Evolutionary conservation across 2,888 invertebrate genomes (phyloP), one percentile per base, ranked within the genome.

Genomic region (Gymnoscelis rufifasciata): DNA sequence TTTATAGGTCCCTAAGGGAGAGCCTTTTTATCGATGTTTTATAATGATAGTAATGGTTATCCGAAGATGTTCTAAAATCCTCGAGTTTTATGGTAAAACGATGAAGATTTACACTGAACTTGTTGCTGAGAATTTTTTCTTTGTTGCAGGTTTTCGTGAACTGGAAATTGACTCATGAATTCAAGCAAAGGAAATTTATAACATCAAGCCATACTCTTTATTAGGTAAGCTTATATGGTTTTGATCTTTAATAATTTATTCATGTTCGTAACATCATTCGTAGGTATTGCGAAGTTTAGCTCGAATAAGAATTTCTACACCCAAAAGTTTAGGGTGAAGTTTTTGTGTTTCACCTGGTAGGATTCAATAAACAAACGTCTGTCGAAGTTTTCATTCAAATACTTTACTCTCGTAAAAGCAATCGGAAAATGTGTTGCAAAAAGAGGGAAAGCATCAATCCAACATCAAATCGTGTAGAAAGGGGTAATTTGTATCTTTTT

Each of bases 401-500:
- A 2, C 14, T 33, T 15, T 5, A 31, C 1, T 33, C 37, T 40
- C 14, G 11, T 39, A 11, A 50, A 45, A 30, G 30, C 49, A 54
- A 54, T 52, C 52, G 51, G 44, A 42, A 60, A 58, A 56, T 61
- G 57, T 44, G 44, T 47, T 45, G 36, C 41, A 39, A 50, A 53
- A 62, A 54, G 54, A 60, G 62, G 60, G 19, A 58, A 59, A 56
- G 63, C 69, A 79, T 77, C 74, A 73, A 75, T 74, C 68, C 65
- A 56, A 62, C 72, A 77, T 77, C 75, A 79, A 71, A 74, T 73
- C 72, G 68, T 58, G 68, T 68, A 71, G 71, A 75, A 80, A 78
- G 70, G 74, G 74, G 83, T 78, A 77, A 83, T 86, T 83, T 80
- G 79, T 83, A 79, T 83, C 79, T 83, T 83, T 86, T 78, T 84